Evolutionary conservation across 1,140 invertebrate species (phyloP).

Genomic region (Pseudomyrmex pallidus): DNA sequence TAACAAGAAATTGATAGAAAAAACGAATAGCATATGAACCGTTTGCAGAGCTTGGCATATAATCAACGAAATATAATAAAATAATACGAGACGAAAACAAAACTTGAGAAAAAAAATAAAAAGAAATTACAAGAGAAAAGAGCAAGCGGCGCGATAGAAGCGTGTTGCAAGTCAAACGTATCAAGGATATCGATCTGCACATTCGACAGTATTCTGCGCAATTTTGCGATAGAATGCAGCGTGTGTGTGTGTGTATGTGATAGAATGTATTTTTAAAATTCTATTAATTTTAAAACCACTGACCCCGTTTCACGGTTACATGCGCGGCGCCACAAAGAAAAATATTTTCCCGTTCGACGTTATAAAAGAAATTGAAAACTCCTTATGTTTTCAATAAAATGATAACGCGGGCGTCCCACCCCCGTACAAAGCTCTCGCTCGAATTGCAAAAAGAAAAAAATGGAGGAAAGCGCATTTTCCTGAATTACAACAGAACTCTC

Average conservation of each 20-base stretch:
- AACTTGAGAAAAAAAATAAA: not conserved
- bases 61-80: slow-evolving; percentile 39
- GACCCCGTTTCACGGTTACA: not conserved
- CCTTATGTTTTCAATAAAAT: slow-evolving; percentile 27
- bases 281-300: slow-evolving; percentile 35
- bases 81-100: not conserved
- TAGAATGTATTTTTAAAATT: slow-evolving; percentile 39
- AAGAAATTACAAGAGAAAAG: slow-evolving; percentile 24
- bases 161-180: slow-evolving; percentile 1
- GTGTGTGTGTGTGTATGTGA: not conserved
- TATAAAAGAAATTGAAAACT: slow-evolving; percentile 32
- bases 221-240: slow-evolving; percentile 9
- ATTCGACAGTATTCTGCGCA: not conserved
- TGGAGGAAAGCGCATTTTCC: not conserved
- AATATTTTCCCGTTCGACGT: not conserved
- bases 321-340: not conserved
- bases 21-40: not conserved
- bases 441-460: slow-evolving; percentile 14
- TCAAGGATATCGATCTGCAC: slow-evolving; percentile 13
- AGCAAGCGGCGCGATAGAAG: slow-evolving; percentile 13
- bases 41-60: not conserved
- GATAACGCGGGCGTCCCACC: not conserved
- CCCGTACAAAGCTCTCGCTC: not conserved
- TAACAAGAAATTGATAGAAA: not conserved
- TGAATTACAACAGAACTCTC: slow-evolving; percentile 1